Evolutionary conservation across 1,140 invertebrate genomes (phyloP).

Genomic region (Samia ricini): DNA sequence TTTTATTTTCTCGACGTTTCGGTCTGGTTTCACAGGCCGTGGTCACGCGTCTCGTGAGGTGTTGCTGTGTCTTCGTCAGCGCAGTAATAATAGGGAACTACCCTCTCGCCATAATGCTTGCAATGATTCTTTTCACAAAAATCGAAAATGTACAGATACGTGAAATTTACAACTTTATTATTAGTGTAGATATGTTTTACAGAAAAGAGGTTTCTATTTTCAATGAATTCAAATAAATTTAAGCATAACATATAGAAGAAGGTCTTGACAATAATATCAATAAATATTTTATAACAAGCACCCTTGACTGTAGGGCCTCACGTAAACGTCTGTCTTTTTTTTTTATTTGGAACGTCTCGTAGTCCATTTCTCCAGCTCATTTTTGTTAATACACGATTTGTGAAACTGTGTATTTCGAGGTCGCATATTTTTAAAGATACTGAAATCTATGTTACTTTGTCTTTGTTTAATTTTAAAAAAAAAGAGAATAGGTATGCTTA

Average conservation of each 20-base stretch:
- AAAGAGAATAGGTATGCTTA: too few species aligned
- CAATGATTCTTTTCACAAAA: too few species aligned
- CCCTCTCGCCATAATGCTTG: too few species aligned
- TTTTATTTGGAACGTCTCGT: not conserved
- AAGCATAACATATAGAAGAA: not conserved
- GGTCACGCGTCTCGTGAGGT: too few species aligned
- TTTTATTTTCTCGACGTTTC: too few species aligned
- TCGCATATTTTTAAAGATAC: not conserved
- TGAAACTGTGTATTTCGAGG: not conserved
- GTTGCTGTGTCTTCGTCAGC: too few species aligned
- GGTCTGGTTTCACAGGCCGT: too few species aligned
- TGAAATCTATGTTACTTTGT: not conserved
- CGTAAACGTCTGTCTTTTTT: not conserved
- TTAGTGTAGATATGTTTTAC: not conserved
- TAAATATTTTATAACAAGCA: conserved; percentile 1
- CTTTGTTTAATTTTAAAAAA: too few species aligned
- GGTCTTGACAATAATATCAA: not conserved
- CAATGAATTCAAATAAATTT: not conserved
- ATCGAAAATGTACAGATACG: too few species aligned
- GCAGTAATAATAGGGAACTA: too few species aligned
- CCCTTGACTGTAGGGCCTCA: not conserved
- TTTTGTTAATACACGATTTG: not conserved
- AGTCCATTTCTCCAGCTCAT: not conserved
- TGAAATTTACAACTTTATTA: too few species aligned
- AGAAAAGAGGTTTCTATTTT: not conserved